A percentile compares a stretch with the other conserved stretches of the same genome.
These are phyloP conservation scores for Digitonthophagus gazella DNA, from an alignment of 2,888 invertebrate species.

Conservation along the genomic window DNA sequence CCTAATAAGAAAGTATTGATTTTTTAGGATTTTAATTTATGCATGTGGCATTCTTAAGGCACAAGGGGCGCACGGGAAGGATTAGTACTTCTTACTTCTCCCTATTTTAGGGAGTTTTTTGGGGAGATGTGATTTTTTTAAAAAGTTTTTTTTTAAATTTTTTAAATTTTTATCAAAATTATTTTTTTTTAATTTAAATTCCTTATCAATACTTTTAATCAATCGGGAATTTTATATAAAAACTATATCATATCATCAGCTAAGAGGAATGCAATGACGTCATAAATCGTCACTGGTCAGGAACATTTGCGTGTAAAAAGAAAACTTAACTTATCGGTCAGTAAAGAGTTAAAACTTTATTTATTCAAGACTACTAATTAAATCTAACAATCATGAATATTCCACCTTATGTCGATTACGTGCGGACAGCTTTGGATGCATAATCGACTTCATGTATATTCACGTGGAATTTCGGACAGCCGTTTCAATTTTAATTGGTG, in stretches of 20 bases:
- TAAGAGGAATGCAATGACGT: too few species aligned
- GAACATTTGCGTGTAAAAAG: too few species aligned
- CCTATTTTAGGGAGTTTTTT: too few species aligned
- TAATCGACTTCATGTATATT: not conserved
- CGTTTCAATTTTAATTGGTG: not conserved
- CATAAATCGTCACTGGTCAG: too few species aligned
- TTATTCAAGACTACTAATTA: too few species aligned
- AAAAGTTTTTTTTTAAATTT: not conserved
- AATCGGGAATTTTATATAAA: not conserved
- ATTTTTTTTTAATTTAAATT: not conserved
- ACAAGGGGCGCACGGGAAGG: not conserved
- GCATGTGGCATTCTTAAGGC: constrained; percentile 44
- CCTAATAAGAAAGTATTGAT: constrained; percentile 49
- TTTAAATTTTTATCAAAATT: constrained; percentile 1
- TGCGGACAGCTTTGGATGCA: not conserved
- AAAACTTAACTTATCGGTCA: too few species aligned
- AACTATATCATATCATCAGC: too few species aligned
- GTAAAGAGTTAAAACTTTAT: too few species aligned
- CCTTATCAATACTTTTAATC: not conserved
- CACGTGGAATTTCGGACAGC: not conserved
- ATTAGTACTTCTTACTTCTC: not conserved
- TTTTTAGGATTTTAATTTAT: constrained; percentile 50
- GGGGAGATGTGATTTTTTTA: not conserved
- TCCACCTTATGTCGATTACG: not conserved
- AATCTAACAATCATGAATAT: not conserved